Percentiles rank a stretch among this genome's conserved stretches.
These are phyloP conservation scores for Micromys minutus DNA, from an alignment of 2,113 vertebrate genomes.

Conservation along the genomic window DNA sequence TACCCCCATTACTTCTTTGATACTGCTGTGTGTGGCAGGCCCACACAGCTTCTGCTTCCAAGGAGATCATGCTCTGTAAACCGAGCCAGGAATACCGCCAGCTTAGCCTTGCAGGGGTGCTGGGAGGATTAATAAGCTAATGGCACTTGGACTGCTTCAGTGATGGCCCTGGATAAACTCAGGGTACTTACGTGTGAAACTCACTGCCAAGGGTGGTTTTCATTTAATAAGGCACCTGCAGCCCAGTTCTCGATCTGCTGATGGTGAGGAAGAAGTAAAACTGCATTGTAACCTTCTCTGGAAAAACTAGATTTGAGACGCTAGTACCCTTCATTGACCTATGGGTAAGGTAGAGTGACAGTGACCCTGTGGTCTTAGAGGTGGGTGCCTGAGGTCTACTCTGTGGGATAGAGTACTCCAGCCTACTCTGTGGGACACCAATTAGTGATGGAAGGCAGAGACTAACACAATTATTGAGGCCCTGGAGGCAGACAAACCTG, in stretches of 20 bases:
- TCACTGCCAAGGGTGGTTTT: constrained; percentile 52
- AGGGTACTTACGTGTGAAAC: constrained; percentile 58
- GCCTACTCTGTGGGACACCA: not conserved
- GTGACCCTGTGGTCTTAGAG: not conserved
- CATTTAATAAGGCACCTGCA: constrained; percentile 36
- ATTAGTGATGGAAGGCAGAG: constrained; percentile 38
- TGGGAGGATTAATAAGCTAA: constrained; percentile 73
- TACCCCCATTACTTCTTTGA: not conserved
- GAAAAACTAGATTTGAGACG: constrained; percentile 1
- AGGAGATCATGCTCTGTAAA: constrained; percentile 43
- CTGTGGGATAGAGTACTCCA: too few species aligned
- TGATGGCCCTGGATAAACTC: constrained; percentile 57
- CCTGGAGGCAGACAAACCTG: constrained; percentile 22
- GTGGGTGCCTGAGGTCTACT: not conserved
- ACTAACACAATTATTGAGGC: not conserved
- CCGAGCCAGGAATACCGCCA: constrained; percentile 1
- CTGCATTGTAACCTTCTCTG: not conserved
- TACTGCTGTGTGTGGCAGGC: not conserved
- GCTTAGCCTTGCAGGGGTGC: constrained; percentile 39
- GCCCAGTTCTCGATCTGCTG: constrained; percentile 47
- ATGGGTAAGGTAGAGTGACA: not conserved
- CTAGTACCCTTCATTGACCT: not conserved
- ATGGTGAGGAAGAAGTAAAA: not conserved
- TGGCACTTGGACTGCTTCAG: constrained; percentile 63
- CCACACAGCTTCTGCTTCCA: constrained; percentile 33